These are phyloP conservation scores for Chionoecetes opilio DNA, from an alignment of 1,140 invertebrate species.

Conservation along the genomic window DNA sequence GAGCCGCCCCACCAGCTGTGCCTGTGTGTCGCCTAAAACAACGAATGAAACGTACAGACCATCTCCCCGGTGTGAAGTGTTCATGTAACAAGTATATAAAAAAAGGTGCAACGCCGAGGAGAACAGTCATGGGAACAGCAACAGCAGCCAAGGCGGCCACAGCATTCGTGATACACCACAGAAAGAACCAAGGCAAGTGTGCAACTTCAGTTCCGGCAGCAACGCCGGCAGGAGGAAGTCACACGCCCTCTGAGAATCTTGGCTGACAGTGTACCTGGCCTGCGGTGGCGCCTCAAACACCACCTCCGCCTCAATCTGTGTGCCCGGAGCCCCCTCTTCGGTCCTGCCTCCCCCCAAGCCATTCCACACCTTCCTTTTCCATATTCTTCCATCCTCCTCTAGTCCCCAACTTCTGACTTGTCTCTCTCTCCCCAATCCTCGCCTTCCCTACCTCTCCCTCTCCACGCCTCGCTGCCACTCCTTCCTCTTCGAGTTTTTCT, in stretches of 20 bases:
- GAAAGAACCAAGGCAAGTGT: not conserved
- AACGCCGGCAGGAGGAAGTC: slow-evolving; percentile 70
- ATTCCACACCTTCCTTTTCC: not conserved
- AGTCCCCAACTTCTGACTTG: not conserved
- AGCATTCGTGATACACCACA: not conserved
- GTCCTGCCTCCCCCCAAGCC: not conserved
- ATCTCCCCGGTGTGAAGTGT: not conserved
- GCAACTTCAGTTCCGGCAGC: slow-evolving; percentile 42
- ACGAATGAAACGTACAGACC: not conserved
- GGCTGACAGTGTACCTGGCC: slow-evolving; percentile 51
- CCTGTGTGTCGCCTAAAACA: not conserved
- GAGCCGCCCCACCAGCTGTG: not conserved
- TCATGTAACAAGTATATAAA: not conserved
- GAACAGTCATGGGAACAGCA: not conserved
- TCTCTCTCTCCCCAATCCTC: not conserved
- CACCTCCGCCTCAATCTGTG: not conserved
- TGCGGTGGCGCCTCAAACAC: slow-evolving; percentile 20
- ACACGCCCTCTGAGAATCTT: slow-evolving; percentile 71
- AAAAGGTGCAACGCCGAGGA: not conserved
- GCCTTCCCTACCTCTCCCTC: not conserved
- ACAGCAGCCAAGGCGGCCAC: not conserved
- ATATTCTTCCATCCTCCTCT: not conserved
- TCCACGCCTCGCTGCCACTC: not conserved
- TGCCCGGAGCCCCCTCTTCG: not conserved
- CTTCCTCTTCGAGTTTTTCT: not conserved